phyloP scores from a whole-genome alignment of 2,113 vertebrate species.

The Nyctibius bracteatus region DNA sequence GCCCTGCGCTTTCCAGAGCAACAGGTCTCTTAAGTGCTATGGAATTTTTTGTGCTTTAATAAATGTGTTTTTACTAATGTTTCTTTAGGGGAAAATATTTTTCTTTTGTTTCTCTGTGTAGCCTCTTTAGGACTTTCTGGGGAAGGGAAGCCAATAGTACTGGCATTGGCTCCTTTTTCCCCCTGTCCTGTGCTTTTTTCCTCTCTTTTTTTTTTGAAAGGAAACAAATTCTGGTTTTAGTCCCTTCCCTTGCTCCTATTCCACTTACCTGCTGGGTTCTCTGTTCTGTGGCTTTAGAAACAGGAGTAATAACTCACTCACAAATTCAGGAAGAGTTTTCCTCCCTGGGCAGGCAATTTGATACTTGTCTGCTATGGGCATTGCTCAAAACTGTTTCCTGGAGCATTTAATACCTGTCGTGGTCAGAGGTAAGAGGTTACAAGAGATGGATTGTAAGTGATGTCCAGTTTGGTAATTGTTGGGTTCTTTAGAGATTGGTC shows the following conservation, averaged over 20 bases:
- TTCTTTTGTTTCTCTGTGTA: constrained; percentile 39
- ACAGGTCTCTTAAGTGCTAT: neutral
- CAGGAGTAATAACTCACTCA: neutral
- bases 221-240: constrained; percentile 25
- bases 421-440: neutral
- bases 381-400: neutral
- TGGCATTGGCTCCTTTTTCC: neutral
- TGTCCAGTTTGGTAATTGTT: neutral
- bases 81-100: constrained; percentile 48
- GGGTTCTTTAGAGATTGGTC: neutral
- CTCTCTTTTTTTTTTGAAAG: neutral
- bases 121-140: constrained; percentile 33
- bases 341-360: neutral
- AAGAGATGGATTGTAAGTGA: neutral
- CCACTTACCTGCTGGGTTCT: neutral
- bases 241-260: constrained; percentile 45
- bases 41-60: constrained; percentile 22
- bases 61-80: constrained; percentile 22
- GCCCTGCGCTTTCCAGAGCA: neutral
- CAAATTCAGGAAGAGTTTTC: neutral
- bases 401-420: neutral
- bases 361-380: neutral
- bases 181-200: neutral
- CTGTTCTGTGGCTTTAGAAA: neutral
- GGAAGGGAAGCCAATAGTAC: constrained; percentile 19